Conservation (phyloP, 2,113 vertebrate genomes). For the Eretmochelys imbricata region DNA sequence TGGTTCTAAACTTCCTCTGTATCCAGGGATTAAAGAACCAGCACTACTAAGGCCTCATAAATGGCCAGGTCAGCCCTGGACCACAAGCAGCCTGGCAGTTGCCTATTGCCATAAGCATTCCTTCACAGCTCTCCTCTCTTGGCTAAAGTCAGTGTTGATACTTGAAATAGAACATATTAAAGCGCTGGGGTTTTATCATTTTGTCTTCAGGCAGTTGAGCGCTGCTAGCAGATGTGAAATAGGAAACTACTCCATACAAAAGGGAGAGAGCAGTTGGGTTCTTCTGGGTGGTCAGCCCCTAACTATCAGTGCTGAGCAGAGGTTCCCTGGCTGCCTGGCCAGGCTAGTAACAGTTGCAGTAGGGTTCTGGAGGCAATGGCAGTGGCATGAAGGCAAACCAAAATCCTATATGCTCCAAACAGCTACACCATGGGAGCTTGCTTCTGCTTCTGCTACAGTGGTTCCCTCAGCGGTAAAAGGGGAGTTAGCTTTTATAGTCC, state of each 20-base stretch:
- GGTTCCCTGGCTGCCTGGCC: too few species aligned
- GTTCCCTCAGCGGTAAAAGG: neutral
- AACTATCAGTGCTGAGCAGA: too few species aligned
- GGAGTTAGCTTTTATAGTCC: neutral
- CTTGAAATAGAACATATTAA: too few species aligned
- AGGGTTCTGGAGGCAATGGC: too few species aligned
- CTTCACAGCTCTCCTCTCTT: neutral
- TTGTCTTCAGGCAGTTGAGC: neutral
- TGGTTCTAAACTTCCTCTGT: neutral
- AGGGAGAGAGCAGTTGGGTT: neutral
- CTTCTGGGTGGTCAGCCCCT: neutral
- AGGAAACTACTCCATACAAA: neutral
- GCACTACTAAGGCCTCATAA: neutral
- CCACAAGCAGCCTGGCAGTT: neutral
- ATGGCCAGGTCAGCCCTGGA: neutral
- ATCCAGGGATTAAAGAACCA: neutral
- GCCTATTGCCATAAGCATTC: neutral
- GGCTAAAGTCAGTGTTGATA: too few species aligned
- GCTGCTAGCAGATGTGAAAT: neutral
- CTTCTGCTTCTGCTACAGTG: neutral
- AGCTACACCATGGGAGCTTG: neutral
- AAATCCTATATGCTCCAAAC: neutral
- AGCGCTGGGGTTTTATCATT: neutral
- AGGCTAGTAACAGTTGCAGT: too few species aligned
- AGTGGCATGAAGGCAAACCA: neutral